Evolutionary conservation across 2,888 invertebrate species (phyloP), one percentile per base, ranked within the genome.

Genomic region (Lissocephala sabroskyi): DNA sequence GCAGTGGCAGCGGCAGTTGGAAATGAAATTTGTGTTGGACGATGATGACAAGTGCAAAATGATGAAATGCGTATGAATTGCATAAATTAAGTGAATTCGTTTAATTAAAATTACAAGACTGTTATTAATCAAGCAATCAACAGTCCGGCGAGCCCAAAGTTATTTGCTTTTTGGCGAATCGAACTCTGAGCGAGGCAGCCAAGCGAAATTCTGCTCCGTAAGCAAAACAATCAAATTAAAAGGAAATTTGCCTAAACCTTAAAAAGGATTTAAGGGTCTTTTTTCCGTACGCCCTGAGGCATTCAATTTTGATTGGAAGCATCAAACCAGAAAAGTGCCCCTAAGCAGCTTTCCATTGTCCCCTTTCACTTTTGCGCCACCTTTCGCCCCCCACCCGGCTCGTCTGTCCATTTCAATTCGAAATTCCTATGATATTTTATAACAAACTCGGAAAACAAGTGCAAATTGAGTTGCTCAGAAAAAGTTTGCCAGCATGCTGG

Each of bases 41-140:
- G n/a, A n/a, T n/a, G n/a, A 71, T 73, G 71, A 78, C 71, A 73
- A 73, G 73, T 73, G 71, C 67, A 71, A 78, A 78, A 78, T 78
- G 73, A 78, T 75, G 67, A 70, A 70, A 68, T 77, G 60, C 71
- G 54, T 64, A 73, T 71, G 73, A 73, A 78, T 78, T 78, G 79
- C 71, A 73, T 73, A 73, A 73, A 73, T 78, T 75, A 78, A 73
- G 67, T 62, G 64, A 58, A 62, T 78, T 71, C 65, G 79, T 64
- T 73, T 73, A 75, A 73, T 78, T 78, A 78, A 71, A 71, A 66
- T 78, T 71, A 73, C 52, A 52, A 62, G 53, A 49, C 47, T 62
- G 59, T 49, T 59, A 71, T 78, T 78, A 78, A 73, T 73, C 76
- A 78, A 40, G 43, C 33, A 14, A 10, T 17, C 23, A 23, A 23